A percentile compares a stretch with the other conserved stretches of the same genome.
These are phyloP conservation scores for Yponomeuta malinellus DNA, from an alignment of 2,888 invertebrate genomes.

Conservation along the genomic window DNA sequence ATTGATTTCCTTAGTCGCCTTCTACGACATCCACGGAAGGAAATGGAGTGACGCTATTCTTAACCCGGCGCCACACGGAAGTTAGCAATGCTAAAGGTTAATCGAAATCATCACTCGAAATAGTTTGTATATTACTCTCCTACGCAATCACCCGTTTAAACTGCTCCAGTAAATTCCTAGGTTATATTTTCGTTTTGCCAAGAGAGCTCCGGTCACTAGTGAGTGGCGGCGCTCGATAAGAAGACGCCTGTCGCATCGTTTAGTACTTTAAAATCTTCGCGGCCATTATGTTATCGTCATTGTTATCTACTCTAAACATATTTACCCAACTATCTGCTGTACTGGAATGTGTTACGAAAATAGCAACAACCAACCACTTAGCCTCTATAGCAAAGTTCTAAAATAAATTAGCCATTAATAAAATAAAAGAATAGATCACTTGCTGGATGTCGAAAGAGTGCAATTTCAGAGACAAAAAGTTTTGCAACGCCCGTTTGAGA, in stretches of 20 bases:
- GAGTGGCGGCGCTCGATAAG: conserved; percentile 1
- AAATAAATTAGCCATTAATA: not conserved
- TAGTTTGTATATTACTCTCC: not conserved
- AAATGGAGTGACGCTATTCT: too few relatives aligned
- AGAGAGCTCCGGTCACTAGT: not conserved
- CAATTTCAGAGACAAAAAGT: conserved; percentile 1
- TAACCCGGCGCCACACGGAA: too few relatives aligned
- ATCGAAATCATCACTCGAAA: not conserved
- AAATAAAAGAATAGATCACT: not conserved
- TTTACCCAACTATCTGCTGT: not conserved
- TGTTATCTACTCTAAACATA: conserved; percentile 4
- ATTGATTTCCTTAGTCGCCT: too few relatives aligned
- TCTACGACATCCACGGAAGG: too few relatives aligned
- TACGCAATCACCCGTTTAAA: not conserved
- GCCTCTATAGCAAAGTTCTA: not conserved
- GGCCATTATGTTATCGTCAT: conserved; percentile 12
- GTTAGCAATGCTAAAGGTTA: not conserved
- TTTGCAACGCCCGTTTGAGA: conserved; percentile 1
- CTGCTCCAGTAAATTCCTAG: not conserved
- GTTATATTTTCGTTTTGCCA: not conserved
- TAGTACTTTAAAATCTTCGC: conserved; percentile 9
- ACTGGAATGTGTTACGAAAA: conserved; percentile 10
- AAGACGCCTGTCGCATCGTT: not conserved
- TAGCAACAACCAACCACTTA: not conserved
- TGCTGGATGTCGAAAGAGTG: conserved; percentile 1